Percentiles rank a stretch among this genome's conserved stretches.
Evolutionary conservation across 2,113 vertebrate genomes (phyloP).

Genomic region (Eolophus roseicapilla): DNA sequence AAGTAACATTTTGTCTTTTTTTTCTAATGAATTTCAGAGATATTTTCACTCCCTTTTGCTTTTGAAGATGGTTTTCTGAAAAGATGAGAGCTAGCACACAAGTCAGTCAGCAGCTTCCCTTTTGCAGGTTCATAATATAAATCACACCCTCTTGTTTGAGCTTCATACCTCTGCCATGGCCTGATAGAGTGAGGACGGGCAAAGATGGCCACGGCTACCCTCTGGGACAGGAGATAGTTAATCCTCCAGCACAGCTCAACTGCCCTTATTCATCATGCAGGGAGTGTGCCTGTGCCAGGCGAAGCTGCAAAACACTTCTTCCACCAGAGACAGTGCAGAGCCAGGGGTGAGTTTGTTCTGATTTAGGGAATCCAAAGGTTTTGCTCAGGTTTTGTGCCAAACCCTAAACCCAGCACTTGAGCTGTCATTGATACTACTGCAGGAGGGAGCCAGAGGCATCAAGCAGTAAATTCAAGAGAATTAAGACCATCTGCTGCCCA

Average conservation of each 20-base stretch:
- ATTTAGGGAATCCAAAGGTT: neutral
- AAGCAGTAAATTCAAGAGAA: constrained; percentile 13
- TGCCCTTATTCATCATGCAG: fast-evolving
- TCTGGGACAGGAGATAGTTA: neutral
- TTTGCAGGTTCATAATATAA: neutral
- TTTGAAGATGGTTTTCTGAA: neutral
- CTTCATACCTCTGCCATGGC: neutral
- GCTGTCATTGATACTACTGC: neutral
- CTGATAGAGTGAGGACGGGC: neutral
- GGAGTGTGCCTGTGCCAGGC: neutral
- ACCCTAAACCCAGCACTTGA: neutral
- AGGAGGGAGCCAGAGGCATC: neutral
- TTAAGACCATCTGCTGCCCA: constrained; percentile 32
- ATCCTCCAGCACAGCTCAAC: neutral
- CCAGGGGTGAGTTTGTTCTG: neutral
- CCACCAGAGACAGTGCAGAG: neutral
- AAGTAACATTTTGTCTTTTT: neutral
- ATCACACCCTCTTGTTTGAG: neutral
- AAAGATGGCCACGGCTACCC: neutral
- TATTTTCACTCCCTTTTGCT: neutral
- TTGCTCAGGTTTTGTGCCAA: neutral
- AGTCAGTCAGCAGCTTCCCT: neutral
- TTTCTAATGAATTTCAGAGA: neutral
- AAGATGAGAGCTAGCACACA: neutral
- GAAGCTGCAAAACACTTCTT: neutral